Percentiles rank a stretch among this genome's conserved stretches.
Conservation (phyloP, 2,113 vertebrate genomes). For the Otolemur garnettii region DNA sequence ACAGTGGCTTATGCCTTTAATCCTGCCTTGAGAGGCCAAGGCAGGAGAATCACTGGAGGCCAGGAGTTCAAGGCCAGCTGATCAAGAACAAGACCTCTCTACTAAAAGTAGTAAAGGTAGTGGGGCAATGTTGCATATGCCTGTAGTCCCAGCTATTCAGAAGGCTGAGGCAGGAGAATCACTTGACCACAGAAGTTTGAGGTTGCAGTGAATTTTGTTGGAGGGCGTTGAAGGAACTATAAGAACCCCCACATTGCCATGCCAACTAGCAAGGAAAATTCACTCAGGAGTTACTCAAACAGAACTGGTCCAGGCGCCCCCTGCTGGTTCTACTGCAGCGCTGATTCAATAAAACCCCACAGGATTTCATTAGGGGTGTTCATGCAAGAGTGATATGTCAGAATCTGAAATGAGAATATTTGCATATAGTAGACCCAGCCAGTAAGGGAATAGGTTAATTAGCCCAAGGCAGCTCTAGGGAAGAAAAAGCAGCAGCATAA, state of each 20-base stretch:
- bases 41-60: too few relatives aligned
- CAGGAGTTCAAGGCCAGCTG: too few relatives aligned
- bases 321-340: constrained; percentile 69
- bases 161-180: too few relatives aligned
- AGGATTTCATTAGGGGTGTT: constrained; percentile 66
- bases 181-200: too few relatives aligned
- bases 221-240: background rate
- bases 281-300: background rate
- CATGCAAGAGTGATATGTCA: constrained; percentile 61
- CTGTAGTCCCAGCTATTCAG: too few relatives aligned
- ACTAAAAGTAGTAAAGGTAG: too few relatives aligned
- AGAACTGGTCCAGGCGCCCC: background rate
- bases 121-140: too few relatives aligned
- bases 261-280: background rate
- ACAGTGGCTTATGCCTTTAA: too few relatives aligned
- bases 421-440: constrained; percentile 78
- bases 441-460: constrained; percentile 80
- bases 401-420: constrained; percentile 73
- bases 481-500: constrained; percentile 67
- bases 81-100: too few relatives aligned
- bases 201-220: too few relatives aligned
- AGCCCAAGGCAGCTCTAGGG: constrained; percentile 73
- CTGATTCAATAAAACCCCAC: background rate
- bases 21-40: too few relatives aligned
- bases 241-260: background rate